Evolutionary conservation across 2,797 vertebrate genomes (phyloP), one percentile per base, ranked within the genome.

Genomic region (Leptodactylus fallax): DNA sequence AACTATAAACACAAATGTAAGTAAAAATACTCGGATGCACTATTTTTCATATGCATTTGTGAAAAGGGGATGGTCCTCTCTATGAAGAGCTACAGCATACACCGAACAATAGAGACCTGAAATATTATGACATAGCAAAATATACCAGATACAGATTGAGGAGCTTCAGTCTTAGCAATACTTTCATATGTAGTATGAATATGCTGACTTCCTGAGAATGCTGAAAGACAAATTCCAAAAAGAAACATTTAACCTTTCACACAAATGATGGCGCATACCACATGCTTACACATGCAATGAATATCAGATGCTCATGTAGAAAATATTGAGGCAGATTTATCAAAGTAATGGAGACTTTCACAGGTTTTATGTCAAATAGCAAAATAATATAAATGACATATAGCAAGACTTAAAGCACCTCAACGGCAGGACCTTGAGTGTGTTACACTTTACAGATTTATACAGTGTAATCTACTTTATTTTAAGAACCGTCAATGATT

Each of bases 211-310:
- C 81, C 86, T 65, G 77, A 63, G 10, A 83, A 87, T 49, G 65
- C 91, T 91, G 89, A 81, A 90, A 89, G 23, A 90, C 23, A 90
- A 87, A 87, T 51, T 47, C 67, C 21, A 82, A 10, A 2, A 77
- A 23, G 16, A 89, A 86, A 79, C 23, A 87, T 36, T 51, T 21
- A 90, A 60, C 4, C 55, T 16, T 74, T 23, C 21, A 12, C n/a
- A 45, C 25, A n/a, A 51, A 51, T 49, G 47, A 7, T 82, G 13
- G 5, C 36, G 13, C 0, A 45, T 5, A 4, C 45, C 25, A 61
- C 78, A 88, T 85, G 83, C 87, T 81, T 67, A 9, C 13, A 21
- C 21, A 56, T 14, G 61, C 25, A 53, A 74, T 49, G 3, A 12
- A 74, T 19, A n/a, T n/a, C n/a, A n/a, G 21, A 21, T 69, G 61